These are phyloP conservation scores for Ptilorrhoa leucosticta DNA, from an alignment of 2,113 vertebrate species.

Conservation along the genomic window DNA sequence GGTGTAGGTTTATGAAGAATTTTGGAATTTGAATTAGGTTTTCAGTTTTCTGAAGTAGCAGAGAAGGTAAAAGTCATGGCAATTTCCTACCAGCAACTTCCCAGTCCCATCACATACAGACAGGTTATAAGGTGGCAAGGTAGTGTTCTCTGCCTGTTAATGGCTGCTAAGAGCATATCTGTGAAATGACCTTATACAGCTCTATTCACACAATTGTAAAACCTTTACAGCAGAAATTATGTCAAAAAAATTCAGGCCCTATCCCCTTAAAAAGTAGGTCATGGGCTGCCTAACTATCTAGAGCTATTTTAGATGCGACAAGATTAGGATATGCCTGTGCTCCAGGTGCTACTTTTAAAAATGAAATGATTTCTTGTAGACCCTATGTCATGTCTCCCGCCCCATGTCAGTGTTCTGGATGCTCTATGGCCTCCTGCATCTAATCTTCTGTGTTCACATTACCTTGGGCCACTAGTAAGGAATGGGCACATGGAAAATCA, in stretches of 20 bases:
- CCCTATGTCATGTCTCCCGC: not conserved
- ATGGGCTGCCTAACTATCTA: not conserved
- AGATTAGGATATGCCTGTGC: not conserved
- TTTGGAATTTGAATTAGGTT: not conserved
- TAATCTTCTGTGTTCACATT: not conserved
- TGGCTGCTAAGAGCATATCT: not conserved
- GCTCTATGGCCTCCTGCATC: not conserved
- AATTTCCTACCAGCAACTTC: not conserved
- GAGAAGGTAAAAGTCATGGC: not conserved
- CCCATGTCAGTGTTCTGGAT: no score
- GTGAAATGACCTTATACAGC: not conserved
- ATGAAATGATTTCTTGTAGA: not conserved
- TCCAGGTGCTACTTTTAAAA: not conserved
- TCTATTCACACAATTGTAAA: not conserved
- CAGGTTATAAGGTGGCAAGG: not conserved
- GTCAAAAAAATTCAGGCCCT: not conserved
- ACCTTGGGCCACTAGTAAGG: not conserved
- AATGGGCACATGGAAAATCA: not conserved
- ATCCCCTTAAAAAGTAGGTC: not conserved
- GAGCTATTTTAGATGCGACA: not conserved
- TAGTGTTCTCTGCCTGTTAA: not conserved
- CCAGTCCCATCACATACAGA: not conserved
- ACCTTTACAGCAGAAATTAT: not conserved
- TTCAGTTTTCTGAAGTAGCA: not conserved
- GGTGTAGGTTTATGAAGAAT: not conserved